Evolutionary conservation across 2,113 vertebrate genomes (phyloP), one percentile per base, ranked within the genome.

Genomic region (Hymenochirus boettgeri): DNA sequence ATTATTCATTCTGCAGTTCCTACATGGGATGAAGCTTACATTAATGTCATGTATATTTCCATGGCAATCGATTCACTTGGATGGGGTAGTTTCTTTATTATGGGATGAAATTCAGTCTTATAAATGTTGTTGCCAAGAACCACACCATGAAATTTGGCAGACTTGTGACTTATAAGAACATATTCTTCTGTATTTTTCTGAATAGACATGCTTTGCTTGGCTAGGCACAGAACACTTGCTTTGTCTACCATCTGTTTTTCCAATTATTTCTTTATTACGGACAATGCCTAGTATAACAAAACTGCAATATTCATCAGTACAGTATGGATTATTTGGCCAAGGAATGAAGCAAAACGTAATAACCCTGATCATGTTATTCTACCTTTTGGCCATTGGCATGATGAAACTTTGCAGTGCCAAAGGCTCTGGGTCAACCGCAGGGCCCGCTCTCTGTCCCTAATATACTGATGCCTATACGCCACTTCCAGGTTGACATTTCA

Each of bases 161-260:
- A 17, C 63, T 19, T 39, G 39, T 45, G 47, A 57, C 24, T 45
- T 39, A 45, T 26, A 47, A 69, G 65, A 60, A 69, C 65, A 69
- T 69, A 69, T 52, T 69, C 56, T 67, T 67, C 64, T 39, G 26
- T 56, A 50, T 65, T 57, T 57, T 50, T 69, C 48, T 69, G 65
- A 69, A 69, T 57, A 48, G 65, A 42, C 56, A 25, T 50, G 55
- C 63, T 57, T 33, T 60, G 64, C 55, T 57, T 50, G 57, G 64
- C 55, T 52, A 26, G 50, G 47, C 17, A 26, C 10, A 51, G 54
- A 66, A 66, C 56, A 58, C 48, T 58, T 58, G 56, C 64, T 58
- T 58, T 66, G 64, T 66, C 64, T 66, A 51, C 65, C 65, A 69
- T 69, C 56, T 69, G 65, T 69, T 69, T 58, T 25, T 26, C 24